Conservation (phyloP, 2,888 invertebrate species). For the Diadromus collaris region DNA sequence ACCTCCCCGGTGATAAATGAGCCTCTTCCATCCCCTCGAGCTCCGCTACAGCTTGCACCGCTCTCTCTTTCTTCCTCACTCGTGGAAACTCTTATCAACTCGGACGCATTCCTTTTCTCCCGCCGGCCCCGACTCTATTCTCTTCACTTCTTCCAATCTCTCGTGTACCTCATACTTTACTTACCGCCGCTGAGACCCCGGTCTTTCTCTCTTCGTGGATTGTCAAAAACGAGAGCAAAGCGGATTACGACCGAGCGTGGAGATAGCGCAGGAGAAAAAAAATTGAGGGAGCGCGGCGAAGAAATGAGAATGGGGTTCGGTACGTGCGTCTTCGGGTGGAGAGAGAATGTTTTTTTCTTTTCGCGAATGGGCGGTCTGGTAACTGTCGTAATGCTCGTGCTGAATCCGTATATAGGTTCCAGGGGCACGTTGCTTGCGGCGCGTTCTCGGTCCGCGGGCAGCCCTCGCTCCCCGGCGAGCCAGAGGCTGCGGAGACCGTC, state of each 20-base stretch:
- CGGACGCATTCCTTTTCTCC: slow-evolving; percentile 64
- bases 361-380: slow-evolving; percentile 70
- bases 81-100: slow-evolving; percentile 73
- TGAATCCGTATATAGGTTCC: slow-evolving; percentile 70
- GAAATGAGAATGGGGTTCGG: slow-evolving; percentile 20
- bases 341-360: slow-evolving; percentile 59
- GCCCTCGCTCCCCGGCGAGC: slow-evolving; percentile 51
- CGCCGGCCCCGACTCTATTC: slow-evolving; percentile 23
- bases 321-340: slow-evolving; percentile 48
- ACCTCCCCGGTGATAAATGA: slow-evolving; percentile 75
- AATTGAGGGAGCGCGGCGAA: slow-evolving; percentile 18
- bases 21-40: slow-evolving; percentile 68
- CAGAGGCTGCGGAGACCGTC: slow-evolving; percentile 57
- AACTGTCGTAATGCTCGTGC: slow-evolving; percentile 75
- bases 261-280: slow-evolving; percentile 35
- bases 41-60: slow-evolving; percentile 17
- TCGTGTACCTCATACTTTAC: slow-evolving; percentile 11
- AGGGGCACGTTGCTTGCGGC: slow-evolving; percentile 63
- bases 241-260: slow-evolving; percentile 16
- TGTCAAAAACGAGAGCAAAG: slow-evolving; percentile 23
- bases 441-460: slow-evolving; percentile 49
- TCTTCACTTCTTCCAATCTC: slow-evolving; percentile 39
- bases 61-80: slow-evolving; percentile 60
- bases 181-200: neutral
- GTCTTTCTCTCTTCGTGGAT: slow-evolving; percentile 17